These are phyloP conservation scores for Rhinogobius similis DNA, from an alignment of 2,113 vertebrate genomes.

Conservation along the genomic window DNA sequence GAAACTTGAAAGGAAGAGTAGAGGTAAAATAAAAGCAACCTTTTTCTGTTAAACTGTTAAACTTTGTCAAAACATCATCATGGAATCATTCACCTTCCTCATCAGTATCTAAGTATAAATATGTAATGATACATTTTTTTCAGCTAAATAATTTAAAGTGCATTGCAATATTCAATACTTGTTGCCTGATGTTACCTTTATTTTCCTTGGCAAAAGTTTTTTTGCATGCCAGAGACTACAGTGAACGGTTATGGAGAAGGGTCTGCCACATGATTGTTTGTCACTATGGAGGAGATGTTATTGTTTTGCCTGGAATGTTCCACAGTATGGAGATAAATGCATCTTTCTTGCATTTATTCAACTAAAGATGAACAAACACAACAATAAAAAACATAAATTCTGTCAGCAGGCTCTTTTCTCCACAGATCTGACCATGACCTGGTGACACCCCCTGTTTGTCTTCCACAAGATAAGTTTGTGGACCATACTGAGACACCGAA, in stretches of 20 bases:
- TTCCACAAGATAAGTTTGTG: neutral
- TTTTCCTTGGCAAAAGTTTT: neutral
- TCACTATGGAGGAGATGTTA: neutral
- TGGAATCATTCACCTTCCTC: too few species aligned
- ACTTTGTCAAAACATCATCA: too few species aligned
- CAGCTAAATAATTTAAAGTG: neutral
- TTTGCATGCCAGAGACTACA: neutral
- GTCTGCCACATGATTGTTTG: neutral
- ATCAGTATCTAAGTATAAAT: too few species aligned
- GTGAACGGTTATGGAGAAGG: neutral
- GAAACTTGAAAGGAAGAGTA: constrained; percentile 21
- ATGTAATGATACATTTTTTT: neutral
- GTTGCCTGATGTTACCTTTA: too few species aligned
- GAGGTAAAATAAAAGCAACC: neutral
- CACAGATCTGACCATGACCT: neutral
- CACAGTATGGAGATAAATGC: too few species aligned
- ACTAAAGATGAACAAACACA: neutral
- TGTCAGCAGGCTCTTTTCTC: neutral
- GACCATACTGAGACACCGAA: constrained; percentile 3
- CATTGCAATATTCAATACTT: neutral
- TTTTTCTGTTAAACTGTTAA: neutral
- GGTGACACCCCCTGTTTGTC: neutral
- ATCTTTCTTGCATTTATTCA: neutral
- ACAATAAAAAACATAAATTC: neutral
- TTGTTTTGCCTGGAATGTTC: neutral